Evolutionary conservation across 2,797 vertebrate genomes (phyloP), one percentile per base, ranked within the genome.

Genomic region (Onychomys leucogaster): DNA sequence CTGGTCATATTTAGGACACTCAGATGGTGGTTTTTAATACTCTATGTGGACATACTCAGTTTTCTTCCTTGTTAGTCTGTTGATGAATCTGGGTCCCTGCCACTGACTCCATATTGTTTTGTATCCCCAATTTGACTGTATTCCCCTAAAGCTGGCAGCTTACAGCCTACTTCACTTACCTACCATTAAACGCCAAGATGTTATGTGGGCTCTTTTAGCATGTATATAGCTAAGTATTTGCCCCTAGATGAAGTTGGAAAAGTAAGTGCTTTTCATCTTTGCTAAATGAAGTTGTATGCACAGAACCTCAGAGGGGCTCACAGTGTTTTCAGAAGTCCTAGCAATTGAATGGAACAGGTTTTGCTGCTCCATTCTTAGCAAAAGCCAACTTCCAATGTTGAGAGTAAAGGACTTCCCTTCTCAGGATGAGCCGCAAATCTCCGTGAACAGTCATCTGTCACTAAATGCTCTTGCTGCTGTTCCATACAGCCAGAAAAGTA

Each of bases 231-330:
- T 57, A 83, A 76, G 46, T 67, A 32, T n/a, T 76, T 91, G 27
- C 13, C 6, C 80, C 41, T 55, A 76, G n/a, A 37, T 87, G 13
- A 27, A 65, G 87, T 95, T 94, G 41, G 69, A 67, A 93, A 65
- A 95, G 3, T 55, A 43, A 87, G 63, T 41, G 84, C 25, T 75
- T 59, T 89, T 82, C 16, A 52, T 34, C 7, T 25, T 27, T 67
- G 14, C 46, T 90, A 69, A 96, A 43, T 93, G 55, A 93, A 49
- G 63, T 89, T 49, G 49, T 43, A 69, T n/a, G n/a, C 65, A 19
- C 12, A 85, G 84, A 91, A 95, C n/a, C 34, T 19, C 78, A 46
- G 49, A 61, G 52, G 34, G 89, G 14, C 49, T 76, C 65, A 49
- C 37, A 88, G 29, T 41, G 21, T 80, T 86, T 71, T 88, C 1